Conservation (phyloP, 2,888 invertebrate genomes). For the Gnatocerus cornutus region DNA sequence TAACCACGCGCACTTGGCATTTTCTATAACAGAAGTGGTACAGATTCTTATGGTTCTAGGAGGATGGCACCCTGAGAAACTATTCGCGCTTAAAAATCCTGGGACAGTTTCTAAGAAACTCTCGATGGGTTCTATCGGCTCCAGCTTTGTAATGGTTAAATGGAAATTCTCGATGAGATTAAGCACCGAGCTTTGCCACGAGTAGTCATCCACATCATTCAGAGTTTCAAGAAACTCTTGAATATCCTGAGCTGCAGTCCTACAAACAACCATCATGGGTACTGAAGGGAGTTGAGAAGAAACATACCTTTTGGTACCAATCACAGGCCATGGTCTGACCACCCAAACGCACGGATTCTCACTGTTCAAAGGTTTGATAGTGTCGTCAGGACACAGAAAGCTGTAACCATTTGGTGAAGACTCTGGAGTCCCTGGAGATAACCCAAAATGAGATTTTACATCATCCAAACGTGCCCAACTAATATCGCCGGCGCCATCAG, state of each 20-base stretch:
- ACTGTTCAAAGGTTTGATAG: constrained; percentile 74
- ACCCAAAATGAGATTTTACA: constrained; percentile 79
- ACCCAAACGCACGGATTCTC: constrained; percentile 85
- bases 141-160: constrained; percentile 72
- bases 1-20: constrained; percentile 86
- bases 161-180: constrained; percentile 77
- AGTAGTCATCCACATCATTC: constrained; percentile 65
- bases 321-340: constrained; percentile 84
- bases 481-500: constrained; percentile 85
- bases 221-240: constrained; percentile 72
- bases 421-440: constrained; percentile 68
- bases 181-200: constrained; percentile 76
- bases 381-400: constrained; percentile 85
- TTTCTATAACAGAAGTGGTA: constrained; percentile 80
- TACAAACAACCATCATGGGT: constrained; percentile 52
- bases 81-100: constrained; percentile 79
- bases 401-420: constrained; percentile 75
- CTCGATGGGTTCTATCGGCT: constrained; percentile 77
- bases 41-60: constrained; percentile 78
- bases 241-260: constrained; percentile 72
- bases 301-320: constrained; percentile 78
- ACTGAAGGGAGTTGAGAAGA: constrained; percentile 40
- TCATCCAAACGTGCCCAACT: constrained; percentile 87
- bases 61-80: constrained; percentile 80
- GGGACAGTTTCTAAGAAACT: constrained; percentile 79